phyloP scores from a whole-genome alignment of 2,797 vertebrate species.

The Huso huso region DNA sequence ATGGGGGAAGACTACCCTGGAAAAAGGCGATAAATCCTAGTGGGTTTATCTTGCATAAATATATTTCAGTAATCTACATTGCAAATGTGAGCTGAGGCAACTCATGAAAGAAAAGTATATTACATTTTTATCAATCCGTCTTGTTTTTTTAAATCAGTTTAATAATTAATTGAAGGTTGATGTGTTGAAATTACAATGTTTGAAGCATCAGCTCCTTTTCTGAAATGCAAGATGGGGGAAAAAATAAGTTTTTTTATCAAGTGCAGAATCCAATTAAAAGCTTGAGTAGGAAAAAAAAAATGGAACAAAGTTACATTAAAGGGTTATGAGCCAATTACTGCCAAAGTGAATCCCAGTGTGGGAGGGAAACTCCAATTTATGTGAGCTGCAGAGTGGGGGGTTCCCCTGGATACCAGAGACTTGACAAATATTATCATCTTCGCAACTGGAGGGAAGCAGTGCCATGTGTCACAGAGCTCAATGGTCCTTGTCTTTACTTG shows the following conservation, averaged over 20 bases:
- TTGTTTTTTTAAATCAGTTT: slow-evolving; percentile 46
- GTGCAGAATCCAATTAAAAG: slow-evolving; percentile 48
- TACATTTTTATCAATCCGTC: too few relatives aligned
- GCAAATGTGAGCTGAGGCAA: too few relatives aligned
- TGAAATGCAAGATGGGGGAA: slow-evolving; percentile 31
- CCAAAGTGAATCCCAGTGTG: slow-evolving; percentile 35
- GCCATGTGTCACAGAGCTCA: too few relatives aligned
- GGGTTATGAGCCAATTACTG: slow-evolving; percentile 49
- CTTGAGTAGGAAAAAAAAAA: slow-evolving; percentile 28
- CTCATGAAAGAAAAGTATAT: too few relatives aligned
- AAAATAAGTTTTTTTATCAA: slow-evolving; percentile 34
- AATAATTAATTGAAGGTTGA: slow-evolving; percentile 60
- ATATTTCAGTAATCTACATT: too few relatives aligned
- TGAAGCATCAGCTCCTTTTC: slow-evolving; percentile 52
- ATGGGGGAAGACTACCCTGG: too few relatives aligned
- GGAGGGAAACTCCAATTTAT: slow-evolving; percentile 44
- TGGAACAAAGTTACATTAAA: slow-evolving; percentile 50
- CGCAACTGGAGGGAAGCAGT: too few relatives aligned
- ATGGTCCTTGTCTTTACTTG: too few relatives aligned
- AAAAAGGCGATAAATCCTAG: too few relatives aligned
- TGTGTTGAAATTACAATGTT: slow-evolving; percentile 50
- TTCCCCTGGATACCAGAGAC: slow-evolving; percentile 39
- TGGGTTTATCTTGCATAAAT: too few relatives aligned
- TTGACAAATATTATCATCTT: too few relatives aligned
- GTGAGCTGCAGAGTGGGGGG: slow-evolving; percentile 35